Evolutionary conservation across 2,888 invertebrate genomes (phyloP).

Genomic region (Trichacis sp.): DNA sequence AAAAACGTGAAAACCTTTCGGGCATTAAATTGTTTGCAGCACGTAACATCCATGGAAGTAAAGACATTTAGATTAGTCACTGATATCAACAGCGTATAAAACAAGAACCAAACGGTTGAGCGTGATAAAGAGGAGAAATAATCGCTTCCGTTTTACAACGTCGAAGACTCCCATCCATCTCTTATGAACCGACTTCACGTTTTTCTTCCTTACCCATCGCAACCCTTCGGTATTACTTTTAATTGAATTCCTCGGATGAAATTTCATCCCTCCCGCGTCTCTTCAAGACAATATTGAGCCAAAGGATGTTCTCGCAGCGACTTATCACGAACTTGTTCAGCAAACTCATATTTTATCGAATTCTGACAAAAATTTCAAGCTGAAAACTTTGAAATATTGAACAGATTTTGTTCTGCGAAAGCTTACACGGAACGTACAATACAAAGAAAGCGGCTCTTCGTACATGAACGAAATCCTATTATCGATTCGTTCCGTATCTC

Average conservation of each 20-base stretch:
- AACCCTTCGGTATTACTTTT: slow-evolving; percentile 60
- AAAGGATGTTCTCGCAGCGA: slow-evolving; percentile 42
- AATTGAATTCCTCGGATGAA: slow-evolving; percentile 66
- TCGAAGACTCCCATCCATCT: slow-evolving; percentile 40
- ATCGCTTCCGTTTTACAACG: slow-evolving; percentile 38
- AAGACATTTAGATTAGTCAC: slow-evolving; percentile 1
- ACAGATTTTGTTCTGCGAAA: background rate
- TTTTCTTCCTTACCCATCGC: slow-evolving; percentile 25
- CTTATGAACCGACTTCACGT: slow-evolving; percentile 40
- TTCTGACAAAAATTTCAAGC: slow-evolving; percentile 13
- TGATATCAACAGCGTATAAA: slow-evolving; percentile 20
- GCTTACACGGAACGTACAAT: background rate
- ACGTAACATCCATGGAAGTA: background rate
- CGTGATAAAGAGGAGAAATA: slow-evolving; percentile 44
- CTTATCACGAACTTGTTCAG: slow-evolving; percentile 23
- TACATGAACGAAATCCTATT: background rate
- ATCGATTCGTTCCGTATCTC: no score
- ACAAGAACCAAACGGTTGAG: slow-evolving; percentile 24
- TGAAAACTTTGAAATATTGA: background rate
- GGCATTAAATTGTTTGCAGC: background rate
- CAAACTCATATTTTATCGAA: slow-evolving; percentile 26
- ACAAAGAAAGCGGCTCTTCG: background rate
- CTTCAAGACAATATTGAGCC: slow-evolving; percentile 47
- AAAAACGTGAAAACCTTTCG: background rate
- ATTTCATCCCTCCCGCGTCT: slow-evolving; percentile 55